These are phyloP conservation scores for Limnephilus auricula DNA, from an alignment of 2,888 invertebrate species.

Conservation along the genomic window DNA sequence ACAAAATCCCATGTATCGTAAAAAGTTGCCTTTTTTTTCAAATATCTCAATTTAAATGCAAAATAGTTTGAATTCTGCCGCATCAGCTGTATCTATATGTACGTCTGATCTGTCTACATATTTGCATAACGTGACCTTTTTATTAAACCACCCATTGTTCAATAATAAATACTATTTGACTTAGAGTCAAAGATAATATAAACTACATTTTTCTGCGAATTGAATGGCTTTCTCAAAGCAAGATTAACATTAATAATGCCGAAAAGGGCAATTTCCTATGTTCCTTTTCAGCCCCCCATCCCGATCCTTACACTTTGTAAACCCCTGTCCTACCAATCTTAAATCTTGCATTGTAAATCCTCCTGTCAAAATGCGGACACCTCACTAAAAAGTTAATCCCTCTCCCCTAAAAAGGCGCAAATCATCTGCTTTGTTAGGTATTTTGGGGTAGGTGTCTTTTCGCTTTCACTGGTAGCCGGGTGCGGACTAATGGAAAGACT, in stretches of 20 bases:
- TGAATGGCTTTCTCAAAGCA: slow-evolving; percentile 11
- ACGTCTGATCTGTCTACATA: too few species aligned
- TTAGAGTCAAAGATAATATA: slow-evolving; percentile 22
- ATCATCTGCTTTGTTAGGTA: background rate
- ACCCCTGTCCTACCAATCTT: slow-evolving; percentile 9
- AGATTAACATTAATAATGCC: slow-evolving; percentile 58
- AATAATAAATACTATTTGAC: background rate
- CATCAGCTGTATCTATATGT: background rate
- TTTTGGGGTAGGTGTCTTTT: background rate
- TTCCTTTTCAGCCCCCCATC: slow-evolving; percentile 20
- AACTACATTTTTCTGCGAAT: slow-evolving; percentile 26
- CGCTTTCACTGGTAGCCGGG: background rate
- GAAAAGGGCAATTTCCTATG: slow-evolving; percentile 61
- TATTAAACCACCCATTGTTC: background rate
- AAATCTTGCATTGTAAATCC: slow-evolving; percentile 3
- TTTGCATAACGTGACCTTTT: background rate
- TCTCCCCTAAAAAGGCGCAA: background rate
- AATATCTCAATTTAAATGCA: background rate
- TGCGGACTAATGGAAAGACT: slow-evolving; percentile 30
- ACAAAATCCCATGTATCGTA: background rate
- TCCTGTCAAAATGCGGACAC: background rate
- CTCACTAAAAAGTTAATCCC: background rate
- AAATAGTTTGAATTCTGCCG: background rate
- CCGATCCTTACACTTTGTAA: slow-evolving; percentile 37
- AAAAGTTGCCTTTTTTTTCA: background rate